Percentiles rank a stretch among this genome's conserved stretches.
phyloP scores from a whole-genome alignment of 1,140 invertebrate genomes.

The Sitodiplosis mosellana region DNA sequence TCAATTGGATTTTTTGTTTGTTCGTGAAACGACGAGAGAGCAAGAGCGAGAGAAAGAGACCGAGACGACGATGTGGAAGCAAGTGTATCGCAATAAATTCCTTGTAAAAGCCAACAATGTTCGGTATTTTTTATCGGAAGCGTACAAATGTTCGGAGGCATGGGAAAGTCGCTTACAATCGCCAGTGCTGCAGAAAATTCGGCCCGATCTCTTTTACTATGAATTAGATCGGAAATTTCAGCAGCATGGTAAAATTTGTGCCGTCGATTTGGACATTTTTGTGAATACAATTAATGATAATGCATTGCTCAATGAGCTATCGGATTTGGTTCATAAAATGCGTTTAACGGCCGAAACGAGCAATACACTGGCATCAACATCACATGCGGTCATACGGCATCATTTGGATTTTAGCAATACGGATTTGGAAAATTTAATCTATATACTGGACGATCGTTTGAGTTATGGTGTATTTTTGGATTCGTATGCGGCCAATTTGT shows the following conservation, averaged over 20 bases:
- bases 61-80: too few relatives aligned
- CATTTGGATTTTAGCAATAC: slow-evolving; percentile 35
- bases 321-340: slow-evolving; percentile 47
- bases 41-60: too few relatives aligned
- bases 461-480: slow-evolving; percentile 84
- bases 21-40: too few relatives aligned
- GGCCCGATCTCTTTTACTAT: background rate
- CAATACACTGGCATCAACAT: slow-evolving; percentile 55
- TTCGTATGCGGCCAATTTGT: slow-evolving; percentile 51
- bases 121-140: background rate
- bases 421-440: slow-evolving; percentile 38
- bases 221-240: slow-evolving; percentile 1
- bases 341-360: slow-evolving; percentile 45
- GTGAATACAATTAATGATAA: slow-evolving; percentile 35
- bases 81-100: too few relatives aligned
- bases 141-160: slow-evolving; percentile 2
- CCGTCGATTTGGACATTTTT: slow-evolving; percentile 58
- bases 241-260: slow-evolving; percentile 28
- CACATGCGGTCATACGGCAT: slow-evolving; percentile 55
- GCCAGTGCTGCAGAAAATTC: background rate
- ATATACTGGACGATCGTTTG: slow-evolving; percentile 58
- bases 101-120: background rate
- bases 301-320: slow-evolving; percentile 40
- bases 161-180: background rate
- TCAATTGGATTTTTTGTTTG: too few relatives aligned